Percentiles rank a stretch among this genome's conserved stretches.
phyloP scores from a whole-genome alignment of 2,113 vertebrate species.

The Albula glossodonta region DNA sequence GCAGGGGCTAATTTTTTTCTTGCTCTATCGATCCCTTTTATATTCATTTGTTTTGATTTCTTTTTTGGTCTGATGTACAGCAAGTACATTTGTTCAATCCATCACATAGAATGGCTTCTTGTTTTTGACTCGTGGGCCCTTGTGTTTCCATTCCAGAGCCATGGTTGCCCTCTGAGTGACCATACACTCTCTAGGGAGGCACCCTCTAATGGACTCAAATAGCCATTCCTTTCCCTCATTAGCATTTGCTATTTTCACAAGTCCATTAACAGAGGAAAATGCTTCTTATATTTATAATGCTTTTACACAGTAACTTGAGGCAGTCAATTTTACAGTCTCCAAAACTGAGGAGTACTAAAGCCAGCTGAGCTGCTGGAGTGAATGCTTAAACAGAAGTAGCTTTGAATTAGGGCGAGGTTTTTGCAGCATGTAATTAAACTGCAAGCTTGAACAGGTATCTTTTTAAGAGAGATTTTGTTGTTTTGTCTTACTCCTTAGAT shows the following conservation, averaged over 20 bases:
- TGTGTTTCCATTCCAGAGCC: slow-evolving; percentile 63
- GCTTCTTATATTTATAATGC: slow-evolving; percentile 74
- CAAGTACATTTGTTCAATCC: slow-evolving; percentile 67
- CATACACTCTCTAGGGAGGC: slow-evolving; percentile 71
- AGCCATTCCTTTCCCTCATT: slow-evolving; percentile 72
- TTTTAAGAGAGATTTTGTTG: slow-evolving; percentile 15
- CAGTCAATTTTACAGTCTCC: slow-evolving; percentile 71
- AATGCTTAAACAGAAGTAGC: slow-evolving; percentile 62
- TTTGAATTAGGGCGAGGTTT: slow-evolving; percentile 46
- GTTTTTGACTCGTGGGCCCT: slow-evolving; percentile 60
- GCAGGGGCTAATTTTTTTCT: neutral
- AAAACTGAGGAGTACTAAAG: slow-evolving; percentile 67
- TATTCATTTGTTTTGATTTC: slow-evolving; percentile 37
- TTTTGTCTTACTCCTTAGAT: slow-evolving; percentile 1
- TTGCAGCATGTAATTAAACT: neutral
- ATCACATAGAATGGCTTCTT: slow-evolving; percentile 59
- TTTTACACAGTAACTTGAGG: slow-evolving; percentile 59
- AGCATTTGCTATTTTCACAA: slow-evolving; percentile 71
- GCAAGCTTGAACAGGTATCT: slow-evolving; percentile 37
- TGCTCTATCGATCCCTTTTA: slow-evolving; percentile 8
- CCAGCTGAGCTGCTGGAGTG: slow-evolving; percentile 60
- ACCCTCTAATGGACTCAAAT: slow-evolving; percentile 74
- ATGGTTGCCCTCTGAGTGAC: slow-evolving; percentile 56
- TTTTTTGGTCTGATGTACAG: slow-evolving; percentile 51
- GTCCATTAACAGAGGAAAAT: slow-evolving; percentile 66